Evolutionary conservation across 2,113 vertebrate species (phyloP).

Genomic region (Sula dactylatra): DNA sequence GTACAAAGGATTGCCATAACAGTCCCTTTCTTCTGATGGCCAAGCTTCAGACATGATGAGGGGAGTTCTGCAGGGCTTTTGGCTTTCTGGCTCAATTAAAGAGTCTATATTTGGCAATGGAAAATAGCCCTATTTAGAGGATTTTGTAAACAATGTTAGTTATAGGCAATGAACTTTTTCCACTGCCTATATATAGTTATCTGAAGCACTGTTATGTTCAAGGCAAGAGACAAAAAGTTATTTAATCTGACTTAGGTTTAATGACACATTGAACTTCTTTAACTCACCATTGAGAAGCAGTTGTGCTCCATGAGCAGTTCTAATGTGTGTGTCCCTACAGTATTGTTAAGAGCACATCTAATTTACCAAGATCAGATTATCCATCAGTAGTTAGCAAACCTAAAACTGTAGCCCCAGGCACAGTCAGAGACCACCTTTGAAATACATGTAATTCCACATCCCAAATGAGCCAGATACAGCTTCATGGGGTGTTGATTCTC

Average conservation of each 20-base stretch:
- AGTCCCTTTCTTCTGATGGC: not conserved
- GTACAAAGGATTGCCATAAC: not conserved
- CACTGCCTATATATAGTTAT: slow-evolving; percentile 3
- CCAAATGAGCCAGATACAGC: not conserved
- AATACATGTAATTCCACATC: not conserved
- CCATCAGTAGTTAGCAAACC: not conserved
- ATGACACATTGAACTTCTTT: not conserved
- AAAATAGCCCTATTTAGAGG: slow-evolving; percentile 21
- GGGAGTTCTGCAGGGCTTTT: not conserved
- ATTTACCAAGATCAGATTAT: not conserved
- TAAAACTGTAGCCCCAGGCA: not conserved
- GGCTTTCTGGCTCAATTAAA: not conserved
- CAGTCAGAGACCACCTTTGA: not conserved
- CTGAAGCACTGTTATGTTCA: not conserved
- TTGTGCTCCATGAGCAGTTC: not conserved
- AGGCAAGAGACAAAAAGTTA: not conserved
- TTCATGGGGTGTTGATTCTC: not conserved
- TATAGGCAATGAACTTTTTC: not conserved
- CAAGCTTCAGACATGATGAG: not conserved
- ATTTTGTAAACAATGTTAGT: slow-evolving; percentile 8
- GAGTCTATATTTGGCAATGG: not conserved
- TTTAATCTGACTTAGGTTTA: not conserved
- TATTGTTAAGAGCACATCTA: not conserved
- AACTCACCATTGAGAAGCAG: not conserved
- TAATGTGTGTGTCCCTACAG: not conserved